Conservation (phyloP, 2,113 vertebrate genomes). For the Nesogale talazaci region DNA sequence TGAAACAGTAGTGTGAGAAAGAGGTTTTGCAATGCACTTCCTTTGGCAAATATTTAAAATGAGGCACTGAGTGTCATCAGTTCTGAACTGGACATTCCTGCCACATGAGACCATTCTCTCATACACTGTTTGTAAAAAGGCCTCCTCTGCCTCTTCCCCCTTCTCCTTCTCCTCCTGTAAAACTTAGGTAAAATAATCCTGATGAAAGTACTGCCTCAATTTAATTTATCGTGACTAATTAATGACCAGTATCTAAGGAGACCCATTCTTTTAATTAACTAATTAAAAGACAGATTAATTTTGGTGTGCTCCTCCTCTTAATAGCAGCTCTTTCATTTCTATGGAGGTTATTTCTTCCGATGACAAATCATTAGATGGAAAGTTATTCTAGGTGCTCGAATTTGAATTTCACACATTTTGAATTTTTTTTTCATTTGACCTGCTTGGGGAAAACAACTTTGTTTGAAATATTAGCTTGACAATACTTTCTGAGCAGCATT, state of each 20-base stretch:
- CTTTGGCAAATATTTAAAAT: neutral
- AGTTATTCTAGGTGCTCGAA: neutral
- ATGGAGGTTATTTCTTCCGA: neutral
- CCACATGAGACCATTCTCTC: neutral
- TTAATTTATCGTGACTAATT: constrained; percentile 18
- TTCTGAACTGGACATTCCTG: neutral
- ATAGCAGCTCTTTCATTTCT: neutral
- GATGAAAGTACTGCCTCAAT: neutral
- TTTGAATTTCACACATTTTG: neutral
- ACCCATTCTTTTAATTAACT: neutral
- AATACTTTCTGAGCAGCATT: no score
- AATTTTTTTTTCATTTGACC: no score
- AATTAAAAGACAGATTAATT: neutral
- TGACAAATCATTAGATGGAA: neutral
- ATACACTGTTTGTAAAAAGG: neutral
- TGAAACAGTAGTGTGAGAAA: neutral
- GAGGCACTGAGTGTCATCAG: neutral
- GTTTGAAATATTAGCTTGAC: no score
- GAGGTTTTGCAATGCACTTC: neutral
- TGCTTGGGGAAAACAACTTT: no score
- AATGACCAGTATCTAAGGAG: neutral
- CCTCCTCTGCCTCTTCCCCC: neutral
- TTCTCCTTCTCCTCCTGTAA: neutral
- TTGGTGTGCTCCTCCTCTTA: neutral
- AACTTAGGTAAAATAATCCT: constrained; percentile 27